Evolutionary conservation across 2,113 vertebrate species (phyloP), one percentile per base, ranked within the genome.

Genomic region (Raja brachyura): DNA sequence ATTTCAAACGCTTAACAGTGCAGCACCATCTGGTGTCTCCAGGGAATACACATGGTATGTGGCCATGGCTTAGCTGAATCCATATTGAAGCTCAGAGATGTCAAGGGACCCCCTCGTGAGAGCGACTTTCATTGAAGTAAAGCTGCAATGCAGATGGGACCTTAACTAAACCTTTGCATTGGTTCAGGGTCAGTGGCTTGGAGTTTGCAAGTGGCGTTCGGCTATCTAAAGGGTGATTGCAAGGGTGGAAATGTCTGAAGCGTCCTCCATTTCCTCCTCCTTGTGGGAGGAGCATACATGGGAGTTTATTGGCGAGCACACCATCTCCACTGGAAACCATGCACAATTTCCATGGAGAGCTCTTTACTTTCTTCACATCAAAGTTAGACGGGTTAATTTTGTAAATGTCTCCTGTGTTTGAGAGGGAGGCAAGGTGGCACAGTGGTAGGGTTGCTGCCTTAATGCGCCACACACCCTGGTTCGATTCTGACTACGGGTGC

Each of bases 341-440:
- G 94, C 96, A 96, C 97, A 96, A 96, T 97, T 97, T 97, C 96
- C 97, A 96, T 96, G 95, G 96, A 96, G 95, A 96, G 94, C 94
- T 97, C 95, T 96, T 97, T 95, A 96, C 95, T 96, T 97, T 96
- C 95, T 95, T 95, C 96, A 95, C 95, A 96, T 95, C 81, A 94
- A 94, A 94, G 95, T 96, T 95, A 93, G 95, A 94, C 94, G 94
- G 94, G 95, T 95, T 96, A 95, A 96, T 97, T 97, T 97, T 96
- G 95, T 95, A 94, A 75, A 76, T 59, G 68, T 81, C 79, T 73
- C 94, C 94, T 96, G 94, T 95, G 93, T 93, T 78, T 94, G 93
- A 95, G 94, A 48, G 39, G 1, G 39, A 48, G 39, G 39, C 39
- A 48, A 48, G 39, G 39, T 48, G 39, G 39, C 39, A 48, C 39